Conservation (phyloP, 2,797 vertebrate genomes). For the Tokudaia muenninki region DNA sequence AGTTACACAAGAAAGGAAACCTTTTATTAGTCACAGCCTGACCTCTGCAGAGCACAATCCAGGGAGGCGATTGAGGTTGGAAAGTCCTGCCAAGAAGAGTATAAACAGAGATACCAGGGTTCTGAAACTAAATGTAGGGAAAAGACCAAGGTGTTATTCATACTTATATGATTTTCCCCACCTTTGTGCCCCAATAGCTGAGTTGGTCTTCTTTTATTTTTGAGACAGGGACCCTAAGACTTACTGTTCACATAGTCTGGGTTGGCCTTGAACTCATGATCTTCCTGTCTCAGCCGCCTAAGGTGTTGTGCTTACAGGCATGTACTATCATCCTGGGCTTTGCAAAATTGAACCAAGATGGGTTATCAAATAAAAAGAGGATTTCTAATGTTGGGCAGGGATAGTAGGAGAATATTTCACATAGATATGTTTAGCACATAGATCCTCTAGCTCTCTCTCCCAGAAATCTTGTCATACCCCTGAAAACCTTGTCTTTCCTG, state of each 20-base stretch:
- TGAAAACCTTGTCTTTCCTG: background rate
- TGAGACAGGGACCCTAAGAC: background rate
- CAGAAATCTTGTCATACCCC: background rate
- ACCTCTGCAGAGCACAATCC: background rate
- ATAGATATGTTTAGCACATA: background rate
- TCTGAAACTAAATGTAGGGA: background rate
- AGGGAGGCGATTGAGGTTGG: accelerated
- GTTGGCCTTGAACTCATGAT: background rate
- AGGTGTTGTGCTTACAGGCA: background rate
- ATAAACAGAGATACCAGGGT: background rate
- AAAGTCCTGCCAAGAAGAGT: background rate
- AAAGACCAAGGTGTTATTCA: background rate
- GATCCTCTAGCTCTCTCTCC: background rate
- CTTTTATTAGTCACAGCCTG: background rate
- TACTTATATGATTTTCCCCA: background rate
- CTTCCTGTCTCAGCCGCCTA: background rate
- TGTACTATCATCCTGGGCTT: background rate
- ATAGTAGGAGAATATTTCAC: background rate
- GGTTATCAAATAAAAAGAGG: background rate
- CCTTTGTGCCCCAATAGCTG: background rate
- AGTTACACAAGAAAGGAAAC: background rate
- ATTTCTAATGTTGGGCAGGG: background rate
- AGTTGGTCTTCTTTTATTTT: background rate
- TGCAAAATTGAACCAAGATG: background rate
- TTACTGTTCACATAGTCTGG: background rate